phyloP scores from a whole-genome alignment of 2,113 vertebrate genomes.

The Cyprinodon variegatus region DNA sequence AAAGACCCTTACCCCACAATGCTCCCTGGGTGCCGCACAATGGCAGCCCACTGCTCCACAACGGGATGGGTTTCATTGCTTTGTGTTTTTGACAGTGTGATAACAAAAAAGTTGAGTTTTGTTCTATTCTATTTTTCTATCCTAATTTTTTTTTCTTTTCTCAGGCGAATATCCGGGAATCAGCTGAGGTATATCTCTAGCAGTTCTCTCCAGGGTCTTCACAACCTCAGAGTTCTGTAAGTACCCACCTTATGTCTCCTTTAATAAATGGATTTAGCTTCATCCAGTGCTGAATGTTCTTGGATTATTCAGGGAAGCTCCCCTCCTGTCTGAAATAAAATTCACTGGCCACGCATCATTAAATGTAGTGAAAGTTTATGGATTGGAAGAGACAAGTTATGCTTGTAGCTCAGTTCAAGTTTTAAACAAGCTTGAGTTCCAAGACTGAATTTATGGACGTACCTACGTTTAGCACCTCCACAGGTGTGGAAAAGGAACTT shows the following conservation, averaged over 20 bases:
- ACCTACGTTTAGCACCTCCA: slow-evolving; percentile 19
- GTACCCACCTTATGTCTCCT: slow-evolving; percentile 66
- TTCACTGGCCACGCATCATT: slow-evolving; percentile 67
- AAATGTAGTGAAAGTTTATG: slow-evolving; percentile 74
- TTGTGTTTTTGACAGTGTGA: slow-evolving; percentile 18
- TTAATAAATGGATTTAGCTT: slow-evolving; percentile 27
- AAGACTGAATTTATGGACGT: slow-evolving; percentile 5
- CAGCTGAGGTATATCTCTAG: slow-evolving; percentile 89
- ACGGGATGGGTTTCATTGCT: not conserved
- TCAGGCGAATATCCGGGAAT: slow-evolving; percentile 94
- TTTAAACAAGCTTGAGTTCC: slow-evolving; percentile 52
- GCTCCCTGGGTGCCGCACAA: too few species aligned
- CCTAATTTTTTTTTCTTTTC: slow-evolving; percentile 20
- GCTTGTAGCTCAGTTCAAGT: slow-evolving; percentile 47
- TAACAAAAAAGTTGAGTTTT: slow-evolving; percentile 30
- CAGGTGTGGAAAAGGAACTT: slow-evolving; percentile 68
- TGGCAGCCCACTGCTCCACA: too few species aligned
- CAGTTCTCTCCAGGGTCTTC: slow-evolving; percentile 88
- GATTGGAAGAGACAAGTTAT: slow-evolving; percentile 50
- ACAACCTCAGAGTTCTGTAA: slow-evolving; percentile 95
- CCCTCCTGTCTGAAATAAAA: slow-evolving; percentile 62
- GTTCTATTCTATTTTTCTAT: not conserved
- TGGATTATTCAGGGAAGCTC: slow-evolving; percentile 46
- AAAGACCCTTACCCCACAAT: too few species aligned
- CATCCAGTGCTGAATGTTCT: slow-evolving; percentile 12